A percentile compares a stretch with the other conserved stretches of the same genome.
Conservation (phyloP, 2,113 vertebrate species). For the Globicephala melas region DNA sequence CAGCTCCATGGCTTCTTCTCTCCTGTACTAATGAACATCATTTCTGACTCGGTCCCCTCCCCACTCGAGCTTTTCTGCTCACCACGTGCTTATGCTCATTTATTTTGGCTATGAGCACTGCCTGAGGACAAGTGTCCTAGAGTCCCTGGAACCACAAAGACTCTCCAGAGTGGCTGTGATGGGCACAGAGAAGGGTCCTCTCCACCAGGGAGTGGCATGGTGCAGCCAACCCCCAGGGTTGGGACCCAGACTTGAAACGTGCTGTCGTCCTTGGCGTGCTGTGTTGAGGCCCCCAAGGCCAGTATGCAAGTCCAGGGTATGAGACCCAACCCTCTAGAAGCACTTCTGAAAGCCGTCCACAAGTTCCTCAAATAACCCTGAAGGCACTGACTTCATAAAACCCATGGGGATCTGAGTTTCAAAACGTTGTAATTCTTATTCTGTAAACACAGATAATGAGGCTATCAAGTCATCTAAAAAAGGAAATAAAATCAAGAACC, state of each 20-base stretch:
- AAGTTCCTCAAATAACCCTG: neutral
- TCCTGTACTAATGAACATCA: too few species aligned
- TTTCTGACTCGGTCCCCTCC: neutral
- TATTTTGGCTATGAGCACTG: neutral
- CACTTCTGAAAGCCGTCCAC: too few species aligned
- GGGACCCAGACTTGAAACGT: neutral
- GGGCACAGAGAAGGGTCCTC: rapidly evolving
- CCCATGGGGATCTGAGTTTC: neutral
- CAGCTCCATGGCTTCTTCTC: neutral
- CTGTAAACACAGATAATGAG: neutral
- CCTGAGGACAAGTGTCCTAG: neutral
- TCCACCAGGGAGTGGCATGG: rapidly evolving
- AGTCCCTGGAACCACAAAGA: rapidly evolving
- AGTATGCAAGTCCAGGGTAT: neutral
- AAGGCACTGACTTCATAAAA: neutral
- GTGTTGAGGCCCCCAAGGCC: rapidly evolving
- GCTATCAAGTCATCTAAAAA: neutral
- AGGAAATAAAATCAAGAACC: neutral
- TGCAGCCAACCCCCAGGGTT: rapidly evolving
- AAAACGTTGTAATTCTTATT: neutral
- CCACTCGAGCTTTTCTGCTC: neutral
- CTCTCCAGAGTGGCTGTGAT: rapidly evolving
- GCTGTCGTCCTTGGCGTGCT: rapidly evolving
- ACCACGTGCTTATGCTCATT: neutral
- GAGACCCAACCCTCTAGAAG: neutral